Percentiles rank a stretch among this genome's conserved stretches.
Conservation (phyloP, 64 coral and sea anemone species). For the Montipora foliosa region DNA sequence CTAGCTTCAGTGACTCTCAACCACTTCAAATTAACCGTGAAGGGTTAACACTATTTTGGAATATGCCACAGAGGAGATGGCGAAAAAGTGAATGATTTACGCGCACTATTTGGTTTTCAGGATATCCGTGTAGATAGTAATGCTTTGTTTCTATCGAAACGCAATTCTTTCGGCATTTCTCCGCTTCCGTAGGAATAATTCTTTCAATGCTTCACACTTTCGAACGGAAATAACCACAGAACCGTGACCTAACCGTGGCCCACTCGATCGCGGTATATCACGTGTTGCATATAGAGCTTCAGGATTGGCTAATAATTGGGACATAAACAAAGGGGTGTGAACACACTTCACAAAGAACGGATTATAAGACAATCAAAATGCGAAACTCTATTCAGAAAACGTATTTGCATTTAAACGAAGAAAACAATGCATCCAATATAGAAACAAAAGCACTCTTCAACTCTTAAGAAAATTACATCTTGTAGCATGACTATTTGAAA, state of each 20-base stretch:
- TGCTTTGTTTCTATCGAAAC: not conserved
- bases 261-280: not conserved
- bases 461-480: not conserved
- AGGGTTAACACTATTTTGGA: not conserved
- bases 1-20: not conserved
- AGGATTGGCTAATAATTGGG: slow-evolving; percentile 44
- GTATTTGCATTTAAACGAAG: slow-evolving; percentile 30
- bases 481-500: not conserved
- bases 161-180: not conserved
- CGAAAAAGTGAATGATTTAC: not conserved
- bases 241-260: not conserved
- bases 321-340: not conserved
- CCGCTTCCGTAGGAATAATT: not conserved
- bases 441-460: not conserved
- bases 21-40: not conserved
- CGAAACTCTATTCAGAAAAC: not conserved
- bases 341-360: not conserved
- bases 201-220: slow-evolving; percentile 17
- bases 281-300: slow-evolving; percentile 12
- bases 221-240: slow-evolving; percentile 9
- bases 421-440: slow-evolving; percentile 27
- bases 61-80: not conserved
- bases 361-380: slow-evolving; percentile 37
- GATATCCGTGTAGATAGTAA: not conserved
- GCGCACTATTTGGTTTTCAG: not conserved